A percentile compares a stretch with the other conserved stretches of the same genome.
These are phyloP conservation scores for Carassius auratus DNA, from an alignment of 2,113 vertebrate species.

Conservation along the genomic window DNA sequence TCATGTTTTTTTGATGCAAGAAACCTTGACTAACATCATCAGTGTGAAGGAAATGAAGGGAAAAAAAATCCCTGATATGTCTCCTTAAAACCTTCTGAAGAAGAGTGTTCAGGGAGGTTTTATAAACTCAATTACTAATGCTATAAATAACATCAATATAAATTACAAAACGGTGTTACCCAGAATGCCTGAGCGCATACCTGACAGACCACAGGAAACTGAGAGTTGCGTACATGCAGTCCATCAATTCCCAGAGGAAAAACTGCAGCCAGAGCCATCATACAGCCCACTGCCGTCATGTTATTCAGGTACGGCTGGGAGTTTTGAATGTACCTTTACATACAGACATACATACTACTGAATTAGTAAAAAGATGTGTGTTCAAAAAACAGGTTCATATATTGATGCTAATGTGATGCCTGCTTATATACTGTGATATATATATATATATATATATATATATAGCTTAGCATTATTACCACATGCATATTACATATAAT, in stretches of 20 bases:
- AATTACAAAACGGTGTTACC: not conserved
- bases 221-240: slow-evolving; percentile 79
- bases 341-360: slow-evolving; percentile 34
- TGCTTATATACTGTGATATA: not conserved
- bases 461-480: not conserved
- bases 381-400: not conserved
- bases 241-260: slow-evolving; percentile 90
- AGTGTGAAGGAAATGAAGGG: not conserved
- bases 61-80: not conserved
- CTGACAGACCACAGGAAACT: slow-evolving; percentile 91
- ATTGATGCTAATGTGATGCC: not conserved
- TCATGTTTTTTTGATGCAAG: slow-evolving; percentile 1
- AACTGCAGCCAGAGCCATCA: slow-evolving; percentile 86
- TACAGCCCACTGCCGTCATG: slow-evolving; percentile 90
- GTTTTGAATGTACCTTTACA: slow-evolving; percentile 90
- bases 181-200: slow-evolving; percentile 64
- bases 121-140: not conserved
- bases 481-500: not conserved
- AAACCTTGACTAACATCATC: not conserved
- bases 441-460: not conserved
- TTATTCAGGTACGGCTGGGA: slow-evolving; percentile 93
- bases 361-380: not conserved
- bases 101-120: not conserved
- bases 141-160: not conserved
- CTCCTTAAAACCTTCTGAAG: not conserved